phyloP scores from a whole-genome alignment of 2,888 invertebrate species.

The Hydraecia micacea region DNA sequence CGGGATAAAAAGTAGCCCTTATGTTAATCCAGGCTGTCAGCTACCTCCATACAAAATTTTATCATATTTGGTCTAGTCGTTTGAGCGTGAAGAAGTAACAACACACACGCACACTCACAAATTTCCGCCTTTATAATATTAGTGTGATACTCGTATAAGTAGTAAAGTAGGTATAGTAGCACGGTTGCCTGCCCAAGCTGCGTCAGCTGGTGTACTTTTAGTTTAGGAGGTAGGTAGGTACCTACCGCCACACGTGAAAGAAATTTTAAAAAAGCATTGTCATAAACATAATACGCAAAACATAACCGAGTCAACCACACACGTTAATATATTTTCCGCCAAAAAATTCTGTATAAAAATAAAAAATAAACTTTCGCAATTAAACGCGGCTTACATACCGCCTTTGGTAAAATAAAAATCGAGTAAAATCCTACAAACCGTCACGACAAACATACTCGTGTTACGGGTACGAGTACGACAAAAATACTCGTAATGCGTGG shows the following conservation, averaged over 20 bases:
- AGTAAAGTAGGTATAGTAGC: too few relatives aligned
- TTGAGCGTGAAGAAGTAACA: too few relatives aligned
- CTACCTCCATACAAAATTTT: too few relatives aligned
- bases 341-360: slow-evolving; percentile 34
- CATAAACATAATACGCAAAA: neutral
- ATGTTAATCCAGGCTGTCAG: too few relatives aligned
- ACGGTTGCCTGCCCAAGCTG: too few relatives aligned
- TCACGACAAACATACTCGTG: slow-evolving; percentile 49
- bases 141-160: too few relatives aligned
- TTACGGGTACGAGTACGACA: slow-evolving; percentile 15
- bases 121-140: too few relatives aligned
- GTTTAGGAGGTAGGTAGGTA: neutral
- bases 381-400: slow-evolving; percentile 55
- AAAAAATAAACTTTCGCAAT: slow-evolving; percentile 57
- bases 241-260: too few relatives aligned
- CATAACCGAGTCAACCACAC: slow-evolving; percentile 20
- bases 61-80: too few relatives aligned
- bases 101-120: too few relatives aligned
- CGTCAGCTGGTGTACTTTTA: neutral
- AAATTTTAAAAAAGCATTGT: slow-evolving; percentile 5
- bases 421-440: slow-evolving; percentile 40
- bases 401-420: slow-evolving; percentile 57
- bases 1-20: too few relatives aligned
- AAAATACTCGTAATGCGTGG: slow-evolving; percentile 35
- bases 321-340: slow-evolving; percentile 13